Conservation (phyloP, 2,888 invertebrate genomes). For the Pollenia amentaria region DNA sequence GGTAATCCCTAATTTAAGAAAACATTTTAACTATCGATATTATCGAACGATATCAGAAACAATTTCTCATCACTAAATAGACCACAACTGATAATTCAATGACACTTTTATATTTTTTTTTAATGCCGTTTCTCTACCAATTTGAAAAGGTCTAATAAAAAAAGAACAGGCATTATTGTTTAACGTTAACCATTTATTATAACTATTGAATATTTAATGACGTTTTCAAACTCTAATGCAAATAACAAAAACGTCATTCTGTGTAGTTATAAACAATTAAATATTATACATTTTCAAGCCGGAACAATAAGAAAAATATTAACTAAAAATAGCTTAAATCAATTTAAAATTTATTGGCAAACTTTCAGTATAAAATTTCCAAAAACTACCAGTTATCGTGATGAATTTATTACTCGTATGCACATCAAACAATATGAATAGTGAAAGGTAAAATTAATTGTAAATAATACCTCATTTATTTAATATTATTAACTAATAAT, state of each 20-base stretch:
- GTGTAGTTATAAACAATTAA: neutral
- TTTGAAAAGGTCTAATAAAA: no score
- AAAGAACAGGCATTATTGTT: no score
- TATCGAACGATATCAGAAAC: no score
- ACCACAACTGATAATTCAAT: no score
- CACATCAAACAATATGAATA: neutral
- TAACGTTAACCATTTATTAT: neutral
- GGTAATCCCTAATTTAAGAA: no score
- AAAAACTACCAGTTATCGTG: conserved; percentile 21
- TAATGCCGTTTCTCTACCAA: no score
- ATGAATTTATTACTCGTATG: conserved; percentile 14
- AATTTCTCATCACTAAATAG: no score
- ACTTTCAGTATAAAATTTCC: conserved; percentile 17
- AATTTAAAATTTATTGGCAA: conserved; percentile 5
- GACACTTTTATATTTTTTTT: no score
- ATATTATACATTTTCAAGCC: neutral
- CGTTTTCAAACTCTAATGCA: neutral
- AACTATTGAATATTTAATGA: neutral
- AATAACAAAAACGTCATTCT: conserved; percentile 6
- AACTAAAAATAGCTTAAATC: conserved; percentile 17
- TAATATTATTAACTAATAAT: neutral
- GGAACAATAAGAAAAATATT: conserved; percentile 25
- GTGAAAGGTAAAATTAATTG: conserved; percentile 20
- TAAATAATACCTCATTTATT: neutral
- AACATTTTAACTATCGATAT: no score